phyloP scores from a whole-genome alignment of 2,888 invertebrate species.

The Caenorhabditis sulstoni region DNA sequence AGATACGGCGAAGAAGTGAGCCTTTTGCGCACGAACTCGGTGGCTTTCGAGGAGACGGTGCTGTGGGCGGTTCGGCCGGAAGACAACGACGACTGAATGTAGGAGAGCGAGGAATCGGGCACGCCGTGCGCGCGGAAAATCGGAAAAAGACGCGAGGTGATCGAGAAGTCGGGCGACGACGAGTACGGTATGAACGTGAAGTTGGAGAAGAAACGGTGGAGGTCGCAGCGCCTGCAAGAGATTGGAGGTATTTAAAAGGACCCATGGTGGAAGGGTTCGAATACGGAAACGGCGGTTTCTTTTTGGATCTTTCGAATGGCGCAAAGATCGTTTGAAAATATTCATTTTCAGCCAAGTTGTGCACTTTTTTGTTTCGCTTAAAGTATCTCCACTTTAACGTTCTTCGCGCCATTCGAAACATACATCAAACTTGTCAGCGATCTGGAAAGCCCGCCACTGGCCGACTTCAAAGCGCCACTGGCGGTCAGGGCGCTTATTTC shows the following conservation, averaged over 20 bases:
- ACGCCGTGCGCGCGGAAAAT: constrained; percentile 45
- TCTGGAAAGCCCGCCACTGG: no score
- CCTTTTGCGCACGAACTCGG: constrained; percentile 42
- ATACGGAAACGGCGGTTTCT: no score
- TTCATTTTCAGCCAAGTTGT: no score
- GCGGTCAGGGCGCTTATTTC: no score
- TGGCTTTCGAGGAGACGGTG: constrained; percentile 60
- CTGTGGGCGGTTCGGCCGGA: constrained; percentile 61
- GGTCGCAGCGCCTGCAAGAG: constrained; percentile 58
- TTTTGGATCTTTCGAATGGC: no score
- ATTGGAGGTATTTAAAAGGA: background rate
- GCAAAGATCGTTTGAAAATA: no score
- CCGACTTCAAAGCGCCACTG: no score
- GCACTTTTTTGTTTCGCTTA: no score
- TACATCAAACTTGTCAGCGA: no score
- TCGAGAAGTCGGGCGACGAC: constrained; percentile 30
- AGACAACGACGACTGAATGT: constrained; percentile 28
- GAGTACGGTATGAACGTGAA: constrained; percentile 54
- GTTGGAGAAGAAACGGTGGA: constrained; percentile 39
- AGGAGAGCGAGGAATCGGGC: constrained; percentile 38
- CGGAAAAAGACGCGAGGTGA: constrained; percentile 32
- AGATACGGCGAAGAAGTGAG: constrained; percentile 65
- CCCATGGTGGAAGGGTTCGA: no score
- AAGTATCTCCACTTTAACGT: no score
- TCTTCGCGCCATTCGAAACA: no score